Percentiles rank a stretch among this genome's conserved stretches.
These are phyloP conservation scores for Schizotus pectinicornis DNA, from an alignment of 2,888 invertebrate species.

Conservation along the genomic window DNA sequence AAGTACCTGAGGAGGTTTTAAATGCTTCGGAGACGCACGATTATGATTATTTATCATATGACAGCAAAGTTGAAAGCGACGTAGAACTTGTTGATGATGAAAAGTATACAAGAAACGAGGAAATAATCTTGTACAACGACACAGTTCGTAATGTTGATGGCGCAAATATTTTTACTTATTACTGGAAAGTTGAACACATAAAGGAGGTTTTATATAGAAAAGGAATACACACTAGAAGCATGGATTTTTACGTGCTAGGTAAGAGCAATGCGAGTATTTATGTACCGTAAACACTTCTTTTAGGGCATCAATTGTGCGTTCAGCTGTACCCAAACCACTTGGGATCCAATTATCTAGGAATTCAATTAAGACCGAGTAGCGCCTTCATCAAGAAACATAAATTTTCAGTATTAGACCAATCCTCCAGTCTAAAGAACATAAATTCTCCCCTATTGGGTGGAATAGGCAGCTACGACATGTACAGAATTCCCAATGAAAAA, in stretches of 20 bases:
- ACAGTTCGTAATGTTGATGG: slow-evolving; percentile 43
- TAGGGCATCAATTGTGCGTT: slow-evolving; percentile 47
- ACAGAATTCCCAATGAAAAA: slow-evolving; percentile 60
- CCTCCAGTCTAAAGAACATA: slow-evolving; percentile 36
- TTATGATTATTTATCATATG: not conserved
- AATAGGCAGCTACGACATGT: slow-evolving; percentile 38
- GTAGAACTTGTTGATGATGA: not conserved
- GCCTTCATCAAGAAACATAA: slow-evolving; percentile 52
- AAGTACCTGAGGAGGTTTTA: slow-evolving; percentile 2
- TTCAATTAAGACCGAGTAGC: slow-evolving; percentile 42
- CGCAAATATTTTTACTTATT: slow-evolving; percentile 48
- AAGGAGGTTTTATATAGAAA: slow-evolving; percentile 37
- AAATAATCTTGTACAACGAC: slow-evolving; percentile 40
- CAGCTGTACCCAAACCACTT: slow-evolving; percentile 48
- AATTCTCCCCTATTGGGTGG: slow-evolving; percentile 45
- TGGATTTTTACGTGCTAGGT: slow-evolving; percentile 41
- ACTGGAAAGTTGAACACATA: slow-evolving; percentile 50
- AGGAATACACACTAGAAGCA: slow-evolving; percentile 45
- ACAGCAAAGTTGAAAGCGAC: not conserved
- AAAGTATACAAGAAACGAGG: slow-evolving; percentile 38
- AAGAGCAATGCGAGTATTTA: slow-evolving; percentile 4
- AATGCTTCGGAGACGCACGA: slow-evolving; percentile 1
- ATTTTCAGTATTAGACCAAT: slow-evolving; percentile 45
- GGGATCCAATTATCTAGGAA: slow-evolving; percentile 39
- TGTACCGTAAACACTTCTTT: slow-evolving; percentile 30